Percentiles rank a stretch among this genome's conserved stretches.
Conservation (phyloP, 2,113 vertebrate species). For the Amphilophus citrinellus region DNA sequence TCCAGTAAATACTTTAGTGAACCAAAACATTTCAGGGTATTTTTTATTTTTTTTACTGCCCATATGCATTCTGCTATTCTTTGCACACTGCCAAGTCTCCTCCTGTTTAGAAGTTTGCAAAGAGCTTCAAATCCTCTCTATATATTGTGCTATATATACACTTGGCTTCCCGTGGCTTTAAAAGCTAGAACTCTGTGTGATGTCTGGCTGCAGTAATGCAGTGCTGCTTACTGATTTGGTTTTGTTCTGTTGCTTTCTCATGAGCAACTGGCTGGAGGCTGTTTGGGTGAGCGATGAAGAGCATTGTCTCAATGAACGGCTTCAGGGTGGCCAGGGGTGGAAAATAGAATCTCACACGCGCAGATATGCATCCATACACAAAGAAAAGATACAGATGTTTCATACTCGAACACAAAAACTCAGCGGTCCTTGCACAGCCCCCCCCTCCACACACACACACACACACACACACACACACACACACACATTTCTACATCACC, state of each 20-base stretch:
- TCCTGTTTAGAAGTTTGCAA: constrained; percentile 8
- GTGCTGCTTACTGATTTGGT: constrained; percentile 55
- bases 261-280: constrained; percentile 58
- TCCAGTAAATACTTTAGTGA: background rate
- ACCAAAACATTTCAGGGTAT: background rate
- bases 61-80: background rate
- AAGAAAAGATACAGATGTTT: constrained; percentile 34
- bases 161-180: constrained; percentile 5
- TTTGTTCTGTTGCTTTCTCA: constrained; percentile 63
- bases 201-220: constrained; percentile 41
- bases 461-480: too few relatives aligned
- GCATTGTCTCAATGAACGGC: constrained; percentile 38
- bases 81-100: background rate
- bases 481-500: background rate
- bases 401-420: constrained; percentile 19
- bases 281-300: constrained; percentile 65
- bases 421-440: constrained; percentile 16
- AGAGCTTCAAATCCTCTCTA: constrained; percentile 19
- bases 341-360: constrained; percentile 24
- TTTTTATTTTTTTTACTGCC: background rate
- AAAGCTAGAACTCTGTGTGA: constrained; percentile 21
- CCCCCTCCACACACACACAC: too few relatives aligned
- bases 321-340: constrained; percentile 43
- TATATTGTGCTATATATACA: background rate
- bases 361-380: constrained; percentile 3